Conservation (phyloP, 2,113 vertebrate species). For the Carettochelys insculpta region DNA sequence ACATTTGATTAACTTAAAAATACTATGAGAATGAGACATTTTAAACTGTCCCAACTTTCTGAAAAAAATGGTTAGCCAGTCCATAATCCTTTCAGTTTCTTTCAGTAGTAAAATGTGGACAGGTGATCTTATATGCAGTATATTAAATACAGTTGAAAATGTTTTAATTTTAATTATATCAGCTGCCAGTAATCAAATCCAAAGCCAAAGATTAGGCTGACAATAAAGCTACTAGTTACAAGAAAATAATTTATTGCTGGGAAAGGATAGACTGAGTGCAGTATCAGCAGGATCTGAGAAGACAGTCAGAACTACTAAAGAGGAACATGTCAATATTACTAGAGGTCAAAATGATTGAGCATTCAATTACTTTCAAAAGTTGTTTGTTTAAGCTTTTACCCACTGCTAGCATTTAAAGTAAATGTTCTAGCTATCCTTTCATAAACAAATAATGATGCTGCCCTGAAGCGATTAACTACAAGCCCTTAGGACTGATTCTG, state of each 20-base stretch:
- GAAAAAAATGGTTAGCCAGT: neutral
- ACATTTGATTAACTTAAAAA: neutral
- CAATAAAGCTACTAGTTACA: neutral
- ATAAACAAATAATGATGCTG: conserved; percentile 45
- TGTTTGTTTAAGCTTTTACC: conserved; percentile 56
- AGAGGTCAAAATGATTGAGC: conserved; percentile 45
- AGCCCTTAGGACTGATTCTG: conserved; percentile 29
- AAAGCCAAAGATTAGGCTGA: neutral
- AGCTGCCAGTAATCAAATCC: neutral
- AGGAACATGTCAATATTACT: conserved; percentile 14
- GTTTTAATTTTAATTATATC: neutral
- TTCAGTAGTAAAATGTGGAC: neutral
- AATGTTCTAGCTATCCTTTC: conserved; percentile 21
- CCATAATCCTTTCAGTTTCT: neutral
- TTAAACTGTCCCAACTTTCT: neutral
- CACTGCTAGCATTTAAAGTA: conserved; percentile 17
- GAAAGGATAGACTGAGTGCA: neutral
- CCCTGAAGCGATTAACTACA: conserved; percentile 15
- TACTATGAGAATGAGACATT: neutral
- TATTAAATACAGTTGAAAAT: neutral
- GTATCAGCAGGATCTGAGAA: neutral
- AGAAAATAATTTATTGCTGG: neutral
- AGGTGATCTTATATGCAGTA: neutral
- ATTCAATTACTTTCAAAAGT: conserved; percentile 57
- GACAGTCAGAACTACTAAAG: conserved; percentile 17